Conservation (phyloP, 2,888 invertebrate species). For the Heliconius ismenius region DNA sequence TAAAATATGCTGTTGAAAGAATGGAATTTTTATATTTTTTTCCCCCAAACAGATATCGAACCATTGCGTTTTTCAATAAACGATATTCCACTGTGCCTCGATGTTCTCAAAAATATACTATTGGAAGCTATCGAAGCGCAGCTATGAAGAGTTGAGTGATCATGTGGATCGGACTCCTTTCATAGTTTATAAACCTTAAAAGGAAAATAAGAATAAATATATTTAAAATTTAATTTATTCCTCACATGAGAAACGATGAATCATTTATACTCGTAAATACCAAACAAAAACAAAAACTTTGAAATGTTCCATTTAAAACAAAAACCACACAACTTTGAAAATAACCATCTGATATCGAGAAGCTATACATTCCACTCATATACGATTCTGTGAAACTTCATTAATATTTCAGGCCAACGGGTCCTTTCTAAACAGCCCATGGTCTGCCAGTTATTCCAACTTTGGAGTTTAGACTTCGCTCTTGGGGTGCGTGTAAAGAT, state of each 20-base stretch:
- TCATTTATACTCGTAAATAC: background rate
- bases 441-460: conserved; percentile 81
- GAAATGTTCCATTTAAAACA: background rate
- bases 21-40: no score
- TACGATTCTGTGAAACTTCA: conserved; percentile 79
- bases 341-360: conserved; percentile 49
- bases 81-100: background rate
- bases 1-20: no score
- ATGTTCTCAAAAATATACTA: background rate
- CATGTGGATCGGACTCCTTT: no score
- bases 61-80: background rate
- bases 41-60: background rate
- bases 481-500: conserved; percentile 73
- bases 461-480: conserved; percentile 68
- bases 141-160: background rate
- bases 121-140: background rate
- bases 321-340: conserved; percentile 25
- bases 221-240: no score
- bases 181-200: background rate
- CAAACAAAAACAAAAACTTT: background rate
- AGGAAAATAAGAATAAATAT: no score
- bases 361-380: conserved; percentile 63
- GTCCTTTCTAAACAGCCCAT: conserved; percentile 82
- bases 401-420: conserved; percentile 78
- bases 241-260: background rate